Evolutionary conservation across 2,888 invertebrate genomes (phyloP).

Genomic region (Plagiodera versicolora): DNA sequence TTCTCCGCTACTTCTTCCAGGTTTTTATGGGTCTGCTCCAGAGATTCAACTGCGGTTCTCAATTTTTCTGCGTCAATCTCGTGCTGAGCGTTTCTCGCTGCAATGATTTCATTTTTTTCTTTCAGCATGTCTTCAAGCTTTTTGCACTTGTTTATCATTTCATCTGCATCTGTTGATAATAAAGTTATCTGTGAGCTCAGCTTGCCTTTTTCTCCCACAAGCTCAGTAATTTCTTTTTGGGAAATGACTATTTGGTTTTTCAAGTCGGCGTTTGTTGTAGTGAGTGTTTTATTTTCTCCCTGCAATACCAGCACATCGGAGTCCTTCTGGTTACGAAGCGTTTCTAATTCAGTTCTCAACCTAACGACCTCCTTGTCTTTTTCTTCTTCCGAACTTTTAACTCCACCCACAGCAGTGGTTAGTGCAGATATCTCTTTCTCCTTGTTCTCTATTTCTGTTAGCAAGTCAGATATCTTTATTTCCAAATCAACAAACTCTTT

Average conservation of each 20-base stretch:
- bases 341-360: constrained; percentile 55
- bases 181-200: constrained; percentile 38
- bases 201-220: constrained; percentile 54
- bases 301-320: constrained; percentile 19
- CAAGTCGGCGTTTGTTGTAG: constrained; percentile 25
- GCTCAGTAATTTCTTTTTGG: constrained; percentile 28
- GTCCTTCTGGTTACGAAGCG: constrained; percentile 28
- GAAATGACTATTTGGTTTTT: constrained; percentile 23
- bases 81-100: constrained; percentile 36
- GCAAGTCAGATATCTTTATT: constrained; percentile 28
- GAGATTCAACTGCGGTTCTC: constrained; percentile 15
- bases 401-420: constrained; percentile 32
- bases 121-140: constrained; percentile 40
- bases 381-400: constrained; percentile 21
- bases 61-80: constrained; percentile 40
- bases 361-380: constrained; percentile 60
- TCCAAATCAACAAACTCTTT: constrained; percentile 29
- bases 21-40: constrained; percentile 7
- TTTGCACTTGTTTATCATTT: constrained; percentile 40
- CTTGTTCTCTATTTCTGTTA: constrained; percentile 34
- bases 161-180: constrained; percentile 40
- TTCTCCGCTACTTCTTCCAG: constrained; percentile 18
- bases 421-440: constrained; percentile 32
- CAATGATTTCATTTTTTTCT: constrained; percentile 41
- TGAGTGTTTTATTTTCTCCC: constrained; percentile 27